These are phyloP conservation scores for Erpobdella octoculata DNA, from an alignment of 2,888 invertebrate species.

Conservation along the genomic window DNA sequence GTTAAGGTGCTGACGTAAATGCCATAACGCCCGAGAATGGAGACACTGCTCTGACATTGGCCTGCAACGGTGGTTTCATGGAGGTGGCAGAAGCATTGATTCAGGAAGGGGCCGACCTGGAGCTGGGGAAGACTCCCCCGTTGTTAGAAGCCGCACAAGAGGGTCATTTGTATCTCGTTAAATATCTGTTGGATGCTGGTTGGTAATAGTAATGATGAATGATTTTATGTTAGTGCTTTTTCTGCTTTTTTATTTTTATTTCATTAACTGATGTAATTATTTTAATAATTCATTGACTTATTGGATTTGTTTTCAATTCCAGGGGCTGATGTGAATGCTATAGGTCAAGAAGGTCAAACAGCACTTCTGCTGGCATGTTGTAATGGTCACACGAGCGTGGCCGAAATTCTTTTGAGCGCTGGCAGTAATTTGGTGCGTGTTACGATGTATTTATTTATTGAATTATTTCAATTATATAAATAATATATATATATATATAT, in stretches of 20 bases:
- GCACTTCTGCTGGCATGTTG: conserved; percentile 95
- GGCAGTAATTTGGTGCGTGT: conserved; percentile 65
- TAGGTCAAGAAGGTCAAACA: conserved; percentile 87
- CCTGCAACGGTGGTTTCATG: conserved; percentile 85
- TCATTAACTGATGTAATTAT: background rate
- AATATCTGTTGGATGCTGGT: conserved; percentile 47
- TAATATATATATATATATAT: background rate
- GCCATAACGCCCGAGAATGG: conserved; percentile 99
- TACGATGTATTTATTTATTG: too few relatives aligned
- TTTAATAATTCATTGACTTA: background rate
- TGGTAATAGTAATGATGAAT: background rate
- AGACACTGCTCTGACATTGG: conserved; percentile 93
- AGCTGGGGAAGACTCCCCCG: conserved; percentile 81
- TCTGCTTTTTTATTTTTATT: too few relatives aligned
- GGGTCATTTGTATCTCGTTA: conserved; percentile 83
- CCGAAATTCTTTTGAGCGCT: conserved; percentile 78
- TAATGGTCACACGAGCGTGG: conserved; percentile 95
- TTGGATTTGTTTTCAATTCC: conserved; percentile 10
- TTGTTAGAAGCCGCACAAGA: conserved; percentile 98
- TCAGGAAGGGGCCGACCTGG: conserved; percentile 86
- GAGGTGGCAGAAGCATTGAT: conserved; percentile 90
- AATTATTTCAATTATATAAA: too few relatives aligned
- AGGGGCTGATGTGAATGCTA: conserved; percentile 81
- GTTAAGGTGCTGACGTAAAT: conserved; percentile 83
- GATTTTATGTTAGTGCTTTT: background rate